These are phyloP conservation scores for Dasyprocta punctata DNA, from an alignment of 2,113 vertebrate genomes.

Conservation along the genomic window DNA sequence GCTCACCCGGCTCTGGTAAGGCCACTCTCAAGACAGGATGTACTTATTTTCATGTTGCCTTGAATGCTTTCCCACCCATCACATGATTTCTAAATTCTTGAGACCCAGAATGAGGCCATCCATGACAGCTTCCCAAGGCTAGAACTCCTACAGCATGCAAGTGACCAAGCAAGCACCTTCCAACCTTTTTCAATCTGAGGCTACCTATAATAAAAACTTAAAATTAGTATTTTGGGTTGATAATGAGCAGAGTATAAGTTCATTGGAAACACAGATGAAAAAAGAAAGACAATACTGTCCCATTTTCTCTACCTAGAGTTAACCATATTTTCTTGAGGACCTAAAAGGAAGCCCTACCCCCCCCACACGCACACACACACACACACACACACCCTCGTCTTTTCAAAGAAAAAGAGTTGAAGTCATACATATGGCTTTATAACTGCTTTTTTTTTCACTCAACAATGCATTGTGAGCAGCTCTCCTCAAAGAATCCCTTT, in stretches of 20 bases:
- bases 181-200: neutral
- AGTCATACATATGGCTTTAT: slow-evolving; percentile 55
- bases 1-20: slow-evolving; percentile 64
- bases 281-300: neutral
- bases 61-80: slow-evolving; percentile 12
- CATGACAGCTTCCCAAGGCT: neutral
- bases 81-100: slow-evolving; percentile 47
- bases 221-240: neutral
- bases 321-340: neutral
- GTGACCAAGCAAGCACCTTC: neutral
- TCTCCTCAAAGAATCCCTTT: slow-evolving; percentile 51
- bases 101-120: neutral
- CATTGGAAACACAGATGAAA: neutral
- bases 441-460: neutral
- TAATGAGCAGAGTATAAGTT: neutral
- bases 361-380: neutral
- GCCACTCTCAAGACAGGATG: slow-evolving; percentile 59
- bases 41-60: slow-evolving; percentile 64
- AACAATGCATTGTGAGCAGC: slow-evolving; percentile 36
- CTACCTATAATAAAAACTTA: neutral
- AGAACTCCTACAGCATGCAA: accelerated
- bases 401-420: slow-evolving; percentile 52
- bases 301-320: neutral
- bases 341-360: neutral
- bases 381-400: neutral